These are phyloP conservation scores for Diabrotica virgifera DNA, from an alignment of 1,140 invertebrate species.

Conservation along the genomic window DNA sequence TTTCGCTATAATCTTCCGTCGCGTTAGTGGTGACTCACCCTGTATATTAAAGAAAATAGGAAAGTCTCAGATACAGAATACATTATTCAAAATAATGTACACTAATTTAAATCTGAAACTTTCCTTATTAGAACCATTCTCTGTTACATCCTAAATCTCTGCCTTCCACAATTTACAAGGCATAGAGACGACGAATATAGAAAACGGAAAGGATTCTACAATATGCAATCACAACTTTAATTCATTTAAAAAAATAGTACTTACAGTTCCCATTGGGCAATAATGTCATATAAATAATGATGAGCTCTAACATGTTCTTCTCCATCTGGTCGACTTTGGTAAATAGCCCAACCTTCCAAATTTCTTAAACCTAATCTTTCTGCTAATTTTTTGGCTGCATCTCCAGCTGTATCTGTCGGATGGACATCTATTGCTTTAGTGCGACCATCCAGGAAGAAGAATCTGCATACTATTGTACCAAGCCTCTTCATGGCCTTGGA, in stretches of 20 bases:
- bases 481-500: constrained; percentile 81
- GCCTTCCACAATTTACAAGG: too few species aligned
- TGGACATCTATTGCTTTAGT: constrained; percentile 95
- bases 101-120: too few species aligned
- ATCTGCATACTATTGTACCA: constrained; percentile 89
- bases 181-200: too few species aligned
- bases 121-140: too few species aligned
- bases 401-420: constrained; percentile 88
- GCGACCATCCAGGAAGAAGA: constrained; percentile 92
- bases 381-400: constrained; percentile 83
- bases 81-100: too few species aligned
- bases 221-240: too few species aligned
- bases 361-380: constrained; percentile 82
- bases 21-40: too few species aligned
- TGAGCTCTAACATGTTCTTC: constrained; percentile 91
- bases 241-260: constrained; percentile 46
- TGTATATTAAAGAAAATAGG: too few species aligned
- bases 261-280: constrained; percentile 90
- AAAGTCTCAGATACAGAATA: too few species aligned
- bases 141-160: too few species aligned
- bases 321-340: constrained; percentile 77
- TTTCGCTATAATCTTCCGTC: too few species aligned
- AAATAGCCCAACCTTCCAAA: constrained; percentile 92
- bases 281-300: constrained; percentile 91
- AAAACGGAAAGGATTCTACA: too few species aligned